These are phyloP conservation scores for Ferrisia virgata DNA, from an alignment of 2,888 invertebrate species.

Conservation along the genomic window DNA sequence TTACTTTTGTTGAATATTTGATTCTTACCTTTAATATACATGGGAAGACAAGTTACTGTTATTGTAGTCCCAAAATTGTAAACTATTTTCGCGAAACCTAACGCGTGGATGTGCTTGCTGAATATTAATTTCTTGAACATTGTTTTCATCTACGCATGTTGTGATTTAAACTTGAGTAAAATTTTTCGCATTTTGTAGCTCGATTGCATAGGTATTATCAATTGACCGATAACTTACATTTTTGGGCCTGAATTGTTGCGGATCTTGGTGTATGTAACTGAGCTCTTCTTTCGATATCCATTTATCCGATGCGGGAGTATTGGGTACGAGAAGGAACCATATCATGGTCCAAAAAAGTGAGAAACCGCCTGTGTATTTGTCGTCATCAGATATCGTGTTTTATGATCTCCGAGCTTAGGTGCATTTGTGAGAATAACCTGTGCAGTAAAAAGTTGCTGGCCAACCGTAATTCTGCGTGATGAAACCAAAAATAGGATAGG, in stretches of 20 bases:
- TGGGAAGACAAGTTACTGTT: not conserved
- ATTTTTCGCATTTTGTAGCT: not conserved
- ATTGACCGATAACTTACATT: not conserved
- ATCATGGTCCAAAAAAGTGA: constrained; percentile 69
- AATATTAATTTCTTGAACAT: not conserved
- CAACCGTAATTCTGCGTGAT: constrained; percentile 62
- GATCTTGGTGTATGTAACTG: constrained; percentile 60
- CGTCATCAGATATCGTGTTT: too few species aligned
- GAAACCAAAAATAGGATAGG: not conserved
- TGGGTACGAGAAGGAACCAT: constrained; percentile 70
- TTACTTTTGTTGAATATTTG: too few species aligned
- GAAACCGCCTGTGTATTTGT: constrained; percentile 63
- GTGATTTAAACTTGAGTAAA: not conserved
- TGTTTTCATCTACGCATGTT: not conserved
- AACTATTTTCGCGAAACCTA: not conserved
- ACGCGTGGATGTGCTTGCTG: not conserved
- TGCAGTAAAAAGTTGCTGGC: constrained; percentile 79
- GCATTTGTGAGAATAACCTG: too few species aligned
- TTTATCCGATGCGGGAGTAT: constrained; percentile 71
- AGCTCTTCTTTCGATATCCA: constrained; percentile 69
- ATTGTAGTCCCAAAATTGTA: not conserved
- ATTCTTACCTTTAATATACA: not conserved
- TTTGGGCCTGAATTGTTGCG: not conserved
- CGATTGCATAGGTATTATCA: not conserved
- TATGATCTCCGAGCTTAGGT: too few species aligned